Evolutionary conservation across 2,113 vertebrate species (phyloP), one percentile per base, ranked within the genome.

Genomic region (Grus americana): DNA sequence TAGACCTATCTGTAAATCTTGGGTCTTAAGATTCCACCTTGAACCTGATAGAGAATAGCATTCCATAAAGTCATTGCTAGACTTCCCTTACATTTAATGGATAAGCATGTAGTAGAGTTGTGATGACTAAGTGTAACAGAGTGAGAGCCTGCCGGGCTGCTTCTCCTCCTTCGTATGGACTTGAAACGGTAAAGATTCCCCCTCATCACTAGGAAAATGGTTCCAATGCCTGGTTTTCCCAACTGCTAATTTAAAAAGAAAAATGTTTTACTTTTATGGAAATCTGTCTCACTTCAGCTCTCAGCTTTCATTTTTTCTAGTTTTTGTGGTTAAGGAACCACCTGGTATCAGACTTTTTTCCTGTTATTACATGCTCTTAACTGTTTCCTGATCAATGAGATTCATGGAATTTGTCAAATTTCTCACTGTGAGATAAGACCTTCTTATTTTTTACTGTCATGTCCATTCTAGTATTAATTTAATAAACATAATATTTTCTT

Each of bases 71-170:
- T 15, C 6, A 0, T 44, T 1, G 3, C 23, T 32, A 44, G 44
- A 30, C 0, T 2, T 23, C 12, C 17, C 32, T 82, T 49, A 27
- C 4, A 4, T 47, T 38, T 30, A 58, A 54, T 0, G 3, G 30
- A 8, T 27, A 54, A 88, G 34, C 29, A 83, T 12, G 20, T 40
- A 40, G 11, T 29, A n/a, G 49, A n/a, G 18, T 22, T 40, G 32
- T 40, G 42, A 36, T 46, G 40, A 34, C 18, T 24, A 62, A n/a
- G 21, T 49, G 38, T n/a, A 76, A 73, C 3, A 34, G 32, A 46
- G 16, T 47, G n/a, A 59, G 34, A 30, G 11, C 15, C 29, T 91
- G 49, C 29, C 10, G 84, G 68, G 15, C 29, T 88, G 38, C 23
- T 87, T 5, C 8, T 24, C 32, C 15, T 40, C 49, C 24, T 30